These are phyloP conservation scores for Vollenhovia emeryi DNA, from an alignment of 1,140 invertebrate genomes.

Conservation along the genomic window DNA sequence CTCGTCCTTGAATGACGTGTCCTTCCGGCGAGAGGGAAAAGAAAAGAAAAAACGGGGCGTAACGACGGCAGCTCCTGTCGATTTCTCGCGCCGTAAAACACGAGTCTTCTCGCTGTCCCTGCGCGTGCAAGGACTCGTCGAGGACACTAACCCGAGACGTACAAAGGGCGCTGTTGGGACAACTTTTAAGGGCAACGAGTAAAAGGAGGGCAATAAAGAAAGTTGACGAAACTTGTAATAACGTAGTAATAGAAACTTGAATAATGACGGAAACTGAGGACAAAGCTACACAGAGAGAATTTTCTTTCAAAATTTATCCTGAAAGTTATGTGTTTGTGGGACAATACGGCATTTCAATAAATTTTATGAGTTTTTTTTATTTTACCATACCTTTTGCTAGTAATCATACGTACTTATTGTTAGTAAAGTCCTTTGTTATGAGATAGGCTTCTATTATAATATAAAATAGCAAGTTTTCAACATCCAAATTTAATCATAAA, in stretches of 20 bases:
- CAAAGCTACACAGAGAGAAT: no score
- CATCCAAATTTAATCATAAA: no score
- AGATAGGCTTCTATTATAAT: no score
- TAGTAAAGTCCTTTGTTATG: no score
- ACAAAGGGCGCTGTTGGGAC: neutral
- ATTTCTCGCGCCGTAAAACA: constrained; percentile 68
- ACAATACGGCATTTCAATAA: no score
- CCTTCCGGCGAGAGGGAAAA: constrained; percentile 3
- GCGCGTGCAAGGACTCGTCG: neutral
- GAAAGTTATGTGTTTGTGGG: no score
- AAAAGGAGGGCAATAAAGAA: neutral
- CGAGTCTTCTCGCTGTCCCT: constrained; percentile 65
- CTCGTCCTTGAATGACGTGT: neutral
- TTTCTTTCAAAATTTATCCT: no score
- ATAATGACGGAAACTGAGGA: neutral
- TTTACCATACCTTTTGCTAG: no score
- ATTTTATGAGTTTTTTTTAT: no score
- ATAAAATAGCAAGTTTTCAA: no score
- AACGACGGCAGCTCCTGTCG: constrained; percentile 41
- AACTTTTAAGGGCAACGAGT: neutral
- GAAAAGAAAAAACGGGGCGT: constrained; percentile 32
- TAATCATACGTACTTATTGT: no score
- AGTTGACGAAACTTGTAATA: neutral
- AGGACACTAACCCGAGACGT: neutral
- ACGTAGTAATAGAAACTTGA: neutral